Conservation (phyloP, 2,113 vertebrate species). For the Acrocephalus arundinaceus region DNA sequence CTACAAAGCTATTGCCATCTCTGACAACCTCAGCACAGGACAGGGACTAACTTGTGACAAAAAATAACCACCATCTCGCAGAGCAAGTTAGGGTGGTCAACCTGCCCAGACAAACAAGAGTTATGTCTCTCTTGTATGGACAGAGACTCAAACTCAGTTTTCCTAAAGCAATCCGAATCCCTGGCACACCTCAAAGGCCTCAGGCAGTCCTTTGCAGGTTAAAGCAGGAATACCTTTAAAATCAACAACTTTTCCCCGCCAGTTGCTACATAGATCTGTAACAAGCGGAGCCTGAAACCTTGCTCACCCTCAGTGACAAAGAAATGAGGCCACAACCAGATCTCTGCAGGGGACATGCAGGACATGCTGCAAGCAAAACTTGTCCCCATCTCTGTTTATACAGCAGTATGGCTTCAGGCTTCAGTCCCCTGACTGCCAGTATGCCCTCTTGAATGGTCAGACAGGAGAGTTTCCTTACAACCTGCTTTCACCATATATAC, state of each 20-base stretch:
- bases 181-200: not conserved
- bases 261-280: not conserved
- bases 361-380: not conserved
- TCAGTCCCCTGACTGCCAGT: not conserved
- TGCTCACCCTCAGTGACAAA: not conserved
- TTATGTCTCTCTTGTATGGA: not conserved
- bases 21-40: not conserved
- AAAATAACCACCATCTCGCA: not conserved
- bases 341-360: rapidly evolving
- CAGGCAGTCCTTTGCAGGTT: not conserved
- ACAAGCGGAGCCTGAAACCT: not conserved
- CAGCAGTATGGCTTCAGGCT: not conserved
- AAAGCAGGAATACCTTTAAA: not conserved
- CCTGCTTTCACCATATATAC: not conserved
- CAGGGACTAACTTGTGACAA: not conserved
- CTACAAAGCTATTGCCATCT: not conserved
- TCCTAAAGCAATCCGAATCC: not conserved
- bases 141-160: not conserved
- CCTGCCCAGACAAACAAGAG: not conserved
- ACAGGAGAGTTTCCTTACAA: not conserved
- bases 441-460: not conserved
- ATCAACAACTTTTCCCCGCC: rapidly evolving
- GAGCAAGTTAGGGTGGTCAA: not conserved
- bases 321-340: not conserved
- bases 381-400: not conserved